phyloP scores from a whole-genome alignment of 2,113 vertebrate genomes.

The Misgurnus mizolepis region DNA sequence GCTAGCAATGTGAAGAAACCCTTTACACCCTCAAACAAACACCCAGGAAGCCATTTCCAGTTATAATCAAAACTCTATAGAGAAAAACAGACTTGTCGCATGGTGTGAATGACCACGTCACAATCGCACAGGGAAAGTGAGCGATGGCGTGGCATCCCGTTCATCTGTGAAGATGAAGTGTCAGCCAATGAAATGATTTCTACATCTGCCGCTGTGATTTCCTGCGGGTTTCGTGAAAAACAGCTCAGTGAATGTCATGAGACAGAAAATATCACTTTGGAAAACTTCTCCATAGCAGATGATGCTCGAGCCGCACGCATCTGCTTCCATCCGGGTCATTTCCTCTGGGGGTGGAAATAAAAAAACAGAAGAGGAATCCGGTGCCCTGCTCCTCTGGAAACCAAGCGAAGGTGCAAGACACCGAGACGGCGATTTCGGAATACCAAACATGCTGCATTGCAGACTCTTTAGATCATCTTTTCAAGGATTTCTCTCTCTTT shows the following conservation, averaged over 20 bases:
- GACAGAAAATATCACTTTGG: constrained; percentile 20
- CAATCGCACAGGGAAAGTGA: background rate
- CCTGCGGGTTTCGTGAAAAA: constrained; percentile 23
- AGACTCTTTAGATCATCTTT: background rate
- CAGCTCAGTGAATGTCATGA: constrained; percentile 3
- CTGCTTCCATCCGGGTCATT: background rate
- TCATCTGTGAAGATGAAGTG: constrained; percentile 18
- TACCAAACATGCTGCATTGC: constrained; percentile 31
- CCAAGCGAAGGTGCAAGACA: constrained; percentile 5
- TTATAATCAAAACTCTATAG: background rate
- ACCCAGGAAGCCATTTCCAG: background rate
- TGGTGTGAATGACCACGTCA: constrained; percentile 14
- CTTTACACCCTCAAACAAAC: background rate
- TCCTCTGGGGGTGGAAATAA: constrained; percentile 13
- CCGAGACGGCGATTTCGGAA: constrained; percentile 24
- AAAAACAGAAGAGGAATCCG: background rate
- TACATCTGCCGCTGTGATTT: constrained; percentile 35
- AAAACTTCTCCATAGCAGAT: constrained; percentile 26
- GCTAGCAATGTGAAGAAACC: background rate
- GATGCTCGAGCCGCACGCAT: background rate
- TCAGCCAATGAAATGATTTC: constrained; percentile 26
- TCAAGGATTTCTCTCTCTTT: background rate
- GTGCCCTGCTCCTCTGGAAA: background rate
- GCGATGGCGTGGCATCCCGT: constrained; percentile 23
- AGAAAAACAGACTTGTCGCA: constrained; percentile 4